A percentile compares a stretch with the other conserved stretches of the same genome.
Conservation (phyloP, 1,140 invertebrate genomes). For the Drosophila orena region DNA sequence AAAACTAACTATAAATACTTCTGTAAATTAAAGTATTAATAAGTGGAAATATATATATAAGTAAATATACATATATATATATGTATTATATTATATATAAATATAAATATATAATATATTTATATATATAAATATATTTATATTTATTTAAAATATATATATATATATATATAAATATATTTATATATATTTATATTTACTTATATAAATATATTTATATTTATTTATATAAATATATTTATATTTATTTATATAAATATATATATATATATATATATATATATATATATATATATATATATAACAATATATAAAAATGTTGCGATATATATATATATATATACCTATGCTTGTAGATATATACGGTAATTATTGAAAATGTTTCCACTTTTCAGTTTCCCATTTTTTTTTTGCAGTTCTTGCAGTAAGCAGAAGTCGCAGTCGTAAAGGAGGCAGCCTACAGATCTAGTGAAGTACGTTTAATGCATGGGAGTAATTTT, state of each 20-base stretch:
- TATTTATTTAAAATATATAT: constrained; percentile 50
- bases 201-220: no score
- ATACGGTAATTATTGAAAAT: constrained; percentile 64
- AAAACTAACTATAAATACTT: constrained; percentile 24
- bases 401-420: constrained; percentile 24
- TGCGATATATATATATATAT: neutral
- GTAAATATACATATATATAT: constrained; percentile 34
- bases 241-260: no score
- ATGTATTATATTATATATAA: constrained; percentile 45
- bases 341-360: constrained; percentile 38
- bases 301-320: no score
- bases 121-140: constrained; percentile 51
- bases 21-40: constrained; percentile 39
- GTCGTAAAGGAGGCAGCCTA: constrained; percentile 9
- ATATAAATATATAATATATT: constrained; percentile 23
- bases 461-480: constrained; percentile 12
- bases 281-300: no score
- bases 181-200: no score
- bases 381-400: constrained; percentile 45
- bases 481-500: constrained; percentile 41
- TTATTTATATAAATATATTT: no score
- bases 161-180: constrained; percentile 11
- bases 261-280: constrained; percentile 1
- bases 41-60: neutral
- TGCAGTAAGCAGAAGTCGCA: constrained; percentile 25